Conservation (phyloP, 2,888 invertebrate genomes). For the Bibio marci region DNA sequence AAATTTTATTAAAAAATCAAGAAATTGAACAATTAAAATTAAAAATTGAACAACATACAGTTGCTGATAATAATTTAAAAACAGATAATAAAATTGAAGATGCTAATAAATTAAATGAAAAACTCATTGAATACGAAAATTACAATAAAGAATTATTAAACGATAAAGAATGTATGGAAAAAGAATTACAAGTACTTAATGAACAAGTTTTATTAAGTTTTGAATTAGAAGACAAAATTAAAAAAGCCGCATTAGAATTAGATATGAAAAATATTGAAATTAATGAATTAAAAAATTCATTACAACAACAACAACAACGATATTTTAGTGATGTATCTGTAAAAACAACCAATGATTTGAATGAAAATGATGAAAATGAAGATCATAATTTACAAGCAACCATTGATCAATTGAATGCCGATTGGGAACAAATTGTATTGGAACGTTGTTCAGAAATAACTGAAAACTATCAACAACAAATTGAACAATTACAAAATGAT, state of each 20-base stretch:
- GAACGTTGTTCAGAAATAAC: slow-evolving; percentile 42
- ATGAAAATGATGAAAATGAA: not conserved
- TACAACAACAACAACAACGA: slow-evolving; percentile 14
- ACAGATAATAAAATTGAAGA: not conserved
- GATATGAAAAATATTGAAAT: slow-evolving; percentile 27
- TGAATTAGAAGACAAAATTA: slow-evolving; percentile 24
- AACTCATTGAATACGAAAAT: no score
- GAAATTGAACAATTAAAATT: slow-evolving; percentile 27
- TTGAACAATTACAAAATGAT: not conserved
- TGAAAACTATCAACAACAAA: slow-evolving; percentile 22
- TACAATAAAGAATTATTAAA: slow-evolving; percentile 15
- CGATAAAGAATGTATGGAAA: slow-evolving; percentile 24
- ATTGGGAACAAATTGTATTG: slow-evolving; percentile 17
- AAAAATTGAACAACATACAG: slow-evolving; percentile 29
- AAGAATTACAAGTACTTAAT: slow-evolving; percentile 25
- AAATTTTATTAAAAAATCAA: slow-evolving; percentile 25
- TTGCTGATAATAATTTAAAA: slow-evolving; percentile 22
- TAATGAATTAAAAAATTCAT: slow-evolving; percentile 19
- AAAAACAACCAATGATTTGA: not conserved
- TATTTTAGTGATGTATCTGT: not conserved
- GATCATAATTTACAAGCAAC: not conserved
- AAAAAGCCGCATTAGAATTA: slow-evolving; percentile 20
- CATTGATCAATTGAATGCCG: slow-evolving; percentile 15
- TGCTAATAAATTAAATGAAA: slow-evolving; percentile 6
- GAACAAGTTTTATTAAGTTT: slow-evolving; percentile 24